Base-by-base conservation (phyloP, 2,113 vertebrate species). In the Oostethus manadensis region DNA sequence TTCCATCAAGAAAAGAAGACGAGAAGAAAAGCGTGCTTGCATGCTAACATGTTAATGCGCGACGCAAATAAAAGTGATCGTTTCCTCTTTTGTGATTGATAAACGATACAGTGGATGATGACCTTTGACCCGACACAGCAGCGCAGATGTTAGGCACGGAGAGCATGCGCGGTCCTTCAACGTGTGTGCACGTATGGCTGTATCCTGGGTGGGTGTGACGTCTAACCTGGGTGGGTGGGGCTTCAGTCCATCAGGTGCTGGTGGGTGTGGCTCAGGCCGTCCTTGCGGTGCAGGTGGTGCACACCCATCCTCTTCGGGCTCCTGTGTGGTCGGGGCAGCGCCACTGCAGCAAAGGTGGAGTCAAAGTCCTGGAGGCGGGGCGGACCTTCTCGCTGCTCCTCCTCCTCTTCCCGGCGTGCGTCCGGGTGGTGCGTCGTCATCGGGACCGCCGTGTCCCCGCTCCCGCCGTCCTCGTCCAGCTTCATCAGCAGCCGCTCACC, bases 221-320 rank as follows among this genome's bases (percentile, higher is more conserved):
- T 73, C 53, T 38, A 26, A 26, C 51, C 45, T 51, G 49, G 7
- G 7, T 8, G 21, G 5, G 45, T 9, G 40, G 14, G 45, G 33
- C 4, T 2, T 80, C 89, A 99, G 85, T 94, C 94, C 35, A 99
- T 92, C 71, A 99, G 86, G 51, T 98, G 95, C 71, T 98, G 95
- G 87, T 97, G 96, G 42, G 96, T 95, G 51, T 93, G 91, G 0
- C 93, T 98, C 84, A 99, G 87, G 78, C 96, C 98, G 89, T 99
- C 96, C 72, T 99, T 99, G 54, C 97, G 93, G 82, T 94, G 93
- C 22, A 99, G 90, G 68, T 98, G 94, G 78, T 99, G 96, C 10
- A 98, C 93, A 0, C 96, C 96, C 96, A 99, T 99, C 64, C 96
- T 90, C 79, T 98, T 99, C 22, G 96, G 95, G 81, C 93, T 98